phyloP scores from a whole-genome alignment of 2,113 vertebrate species.

The Ginglymostoma cirratum region DNA sequence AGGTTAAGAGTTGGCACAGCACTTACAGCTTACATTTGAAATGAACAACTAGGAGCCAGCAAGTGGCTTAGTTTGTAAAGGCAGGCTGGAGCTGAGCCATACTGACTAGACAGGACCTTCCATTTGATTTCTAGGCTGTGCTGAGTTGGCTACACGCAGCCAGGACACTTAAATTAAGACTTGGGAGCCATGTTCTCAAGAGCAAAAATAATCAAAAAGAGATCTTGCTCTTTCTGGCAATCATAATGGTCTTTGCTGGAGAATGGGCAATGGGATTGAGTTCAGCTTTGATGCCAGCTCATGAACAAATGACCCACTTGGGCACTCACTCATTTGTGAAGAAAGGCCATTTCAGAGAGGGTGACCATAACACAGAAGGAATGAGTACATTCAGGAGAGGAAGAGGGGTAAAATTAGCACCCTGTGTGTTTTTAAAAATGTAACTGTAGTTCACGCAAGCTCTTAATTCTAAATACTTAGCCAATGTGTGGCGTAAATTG shows the following conservation, averaged over 20 bases:
- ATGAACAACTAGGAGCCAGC: not conserved
- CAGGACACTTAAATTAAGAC: not conserved
- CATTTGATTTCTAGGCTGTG: not conserved
- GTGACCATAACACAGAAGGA: not conserved
- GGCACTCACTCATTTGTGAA: not conserved
- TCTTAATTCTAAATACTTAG: slow-evolving; percentile 2
- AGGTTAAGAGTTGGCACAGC: not conserved
- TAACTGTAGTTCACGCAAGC: not conserved
- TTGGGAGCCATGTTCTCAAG: too few relatives aligned
- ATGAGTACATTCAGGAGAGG: not conserved
- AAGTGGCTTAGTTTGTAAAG: not conserved
- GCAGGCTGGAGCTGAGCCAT: not conserved
- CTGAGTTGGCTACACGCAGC: not conserved
- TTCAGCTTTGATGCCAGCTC: not conserved
- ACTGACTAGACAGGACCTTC: not conserved
- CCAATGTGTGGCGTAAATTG: not conserved
- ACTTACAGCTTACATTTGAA: not conserved
- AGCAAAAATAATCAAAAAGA: not conserved
- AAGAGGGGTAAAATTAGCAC: not conserved
- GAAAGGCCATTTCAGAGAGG: not conserved
- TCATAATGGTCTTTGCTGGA: not conserved
- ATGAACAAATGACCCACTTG: not conserved
- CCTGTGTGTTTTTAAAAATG: not conserved
- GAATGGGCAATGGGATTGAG: not conserved
- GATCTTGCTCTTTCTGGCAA: not conserved